Percentiles rank a stretch among this genome's conserved stretches.
These are phyloP conservation scores for Calosoma granatense DNA, from an alignment of 1,140 invertebrate species.

Conservation along the genomic window DNA sequence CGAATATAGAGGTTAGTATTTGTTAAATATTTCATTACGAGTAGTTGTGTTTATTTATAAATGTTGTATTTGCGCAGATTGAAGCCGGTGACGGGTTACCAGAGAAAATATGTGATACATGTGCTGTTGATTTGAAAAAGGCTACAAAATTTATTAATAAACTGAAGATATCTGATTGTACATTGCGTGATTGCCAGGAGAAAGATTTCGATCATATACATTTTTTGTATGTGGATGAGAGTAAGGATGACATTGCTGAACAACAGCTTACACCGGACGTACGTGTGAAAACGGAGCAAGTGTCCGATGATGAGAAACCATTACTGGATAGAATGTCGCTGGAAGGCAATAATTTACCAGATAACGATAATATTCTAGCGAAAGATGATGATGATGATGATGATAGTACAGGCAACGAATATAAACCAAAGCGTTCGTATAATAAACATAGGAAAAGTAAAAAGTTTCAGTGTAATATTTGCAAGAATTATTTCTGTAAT, in stretches of 20 bases:
- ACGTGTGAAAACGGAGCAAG: not conserved
- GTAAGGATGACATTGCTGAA: not conserved
- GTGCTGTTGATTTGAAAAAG: not conserved
- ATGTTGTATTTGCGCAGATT: no score
- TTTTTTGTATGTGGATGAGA: not conserved
- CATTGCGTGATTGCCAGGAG: not conserved
- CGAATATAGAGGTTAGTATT: not conserved
- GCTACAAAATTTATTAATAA: not conserved
- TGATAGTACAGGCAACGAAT: no score
- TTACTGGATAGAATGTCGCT: no score
- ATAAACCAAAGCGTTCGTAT: no score
- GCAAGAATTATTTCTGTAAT: no score
- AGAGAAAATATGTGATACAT: constrained; percentile 7
- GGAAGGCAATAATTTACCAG: no score
- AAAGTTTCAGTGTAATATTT: no score
- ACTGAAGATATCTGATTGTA: not conserved
- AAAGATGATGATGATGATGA: not conserved
- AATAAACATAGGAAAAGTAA: no score
- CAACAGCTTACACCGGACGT: not conserved
- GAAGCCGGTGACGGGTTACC: not conserved
- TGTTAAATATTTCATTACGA: no score
- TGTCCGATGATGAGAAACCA: not conserved
- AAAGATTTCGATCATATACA: not conserved
- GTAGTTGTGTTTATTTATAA: no score
- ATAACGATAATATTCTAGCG: not conserved